Evolutionary conservation across 2,797 vertebrate genomes (phyloP), one percentile per base, ranked within the genome.

Genomic region (Gymnothorax javanicus): DNA sequence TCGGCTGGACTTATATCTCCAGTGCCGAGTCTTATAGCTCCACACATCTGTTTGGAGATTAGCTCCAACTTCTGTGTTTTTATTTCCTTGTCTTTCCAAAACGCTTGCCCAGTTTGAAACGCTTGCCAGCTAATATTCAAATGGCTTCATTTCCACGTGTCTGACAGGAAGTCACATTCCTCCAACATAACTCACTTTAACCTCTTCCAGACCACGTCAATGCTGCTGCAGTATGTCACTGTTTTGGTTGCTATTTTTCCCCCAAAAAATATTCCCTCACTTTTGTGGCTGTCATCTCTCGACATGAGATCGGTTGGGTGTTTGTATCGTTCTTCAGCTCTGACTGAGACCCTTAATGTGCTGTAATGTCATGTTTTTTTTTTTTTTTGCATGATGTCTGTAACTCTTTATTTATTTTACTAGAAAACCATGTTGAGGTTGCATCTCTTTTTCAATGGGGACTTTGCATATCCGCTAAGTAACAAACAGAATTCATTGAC

Each of bases 1-100:
- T 4, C 15, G 83, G 0, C 57, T 43, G 73, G 50, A 20, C 64
- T 25, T 17, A 50, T 52, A 13, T 52, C 62, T 84, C 84, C 79
- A 85, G 54, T 67, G 2, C 75, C 7, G 79, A 64, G 82, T 60
- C 20, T 67, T 43, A 57, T 86, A 82, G 54, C 56, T 23, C 60
- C 8, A 60, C 17, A 60, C 25, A 79, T 86, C 86, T 73, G 27
- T 77, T 77, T 82, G 73, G 62, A 86, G 82, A 85, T 82, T 54
- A 85, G 56, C 75, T 15, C 27, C 23, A 69, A 83, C n/a, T 73
- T 56, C 4, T 86, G 20, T 84, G 15, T 86, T 88, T 60, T 83
- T 77, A 27, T 59, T 33, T 13, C 73, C 73, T 50, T 50, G 33
- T 33, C 52, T 43, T 43, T 87, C 54, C 23, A 9, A 64, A 86